Percentiles rank a stretch among this genome's conserved stretches.
phyloP scores from a whole-genome alignment of 2,888 invertebrate species.

The Hoplodrina blanda region DNA sequence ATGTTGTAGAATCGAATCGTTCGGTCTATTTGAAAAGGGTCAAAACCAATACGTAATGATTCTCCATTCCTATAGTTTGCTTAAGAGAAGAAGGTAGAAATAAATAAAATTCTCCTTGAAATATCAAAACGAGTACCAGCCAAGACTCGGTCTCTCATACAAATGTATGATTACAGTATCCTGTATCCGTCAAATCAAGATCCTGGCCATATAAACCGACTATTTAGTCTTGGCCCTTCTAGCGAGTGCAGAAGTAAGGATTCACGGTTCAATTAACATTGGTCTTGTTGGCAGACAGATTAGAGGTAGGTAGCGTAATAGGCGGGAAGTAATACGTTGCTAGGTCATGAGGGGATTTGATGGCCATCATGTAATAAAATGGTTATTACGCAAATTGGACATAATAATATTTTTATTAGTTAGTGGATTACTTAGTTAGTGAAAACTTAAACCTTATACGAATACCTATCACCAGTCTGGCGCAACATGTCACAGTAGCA shows the following conservation, averaged over 20 bases:
- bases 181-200: constrained; percentile 58
- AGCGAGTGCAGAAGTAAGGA: not conserved
- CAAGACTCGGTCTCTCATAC: constrained; percentile 25
- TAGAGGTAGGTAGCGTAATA: constrained; percentile 30
- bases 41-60: too few species aligned
- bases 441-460: too few species aligned
- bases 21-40: too few species aligned
- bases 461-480: too few species aligned
- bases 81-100: not conserved
- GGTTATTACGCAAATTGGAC: constrained; percentile 51
- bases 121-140: constrained; percentile 7
- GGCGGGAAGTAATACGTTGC: constrained; percentile 49
- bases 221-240: constrained; percentile 7
- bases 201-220: constrained; percentile 32
- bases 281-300: constrained; percentile 26
- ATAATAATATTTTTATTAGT: constrained; percentile 30
- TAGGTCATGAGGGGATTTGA: constrained; percentile 46
- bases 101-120: constrained; percentile 24
- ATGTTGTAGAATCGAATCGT: too few species aligned
- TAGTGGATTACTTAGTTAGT: constrained; percentile 6
- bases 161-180: constrained; percentile 55
- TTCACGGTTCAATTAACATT: not conserved
- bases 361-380: constrained; percentile 24
- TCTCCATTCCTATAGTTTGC: too few species aligned
- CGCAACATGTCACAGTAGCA: too few species aligned